A percentile compares a stretch with the other conserved stretches of the same genome.
These are phyloP conservation scores for Ahaetulla prasina DNA, from an alignment of 2,113 vertebrate genomes.

Conservation along the genomic window DNA sequence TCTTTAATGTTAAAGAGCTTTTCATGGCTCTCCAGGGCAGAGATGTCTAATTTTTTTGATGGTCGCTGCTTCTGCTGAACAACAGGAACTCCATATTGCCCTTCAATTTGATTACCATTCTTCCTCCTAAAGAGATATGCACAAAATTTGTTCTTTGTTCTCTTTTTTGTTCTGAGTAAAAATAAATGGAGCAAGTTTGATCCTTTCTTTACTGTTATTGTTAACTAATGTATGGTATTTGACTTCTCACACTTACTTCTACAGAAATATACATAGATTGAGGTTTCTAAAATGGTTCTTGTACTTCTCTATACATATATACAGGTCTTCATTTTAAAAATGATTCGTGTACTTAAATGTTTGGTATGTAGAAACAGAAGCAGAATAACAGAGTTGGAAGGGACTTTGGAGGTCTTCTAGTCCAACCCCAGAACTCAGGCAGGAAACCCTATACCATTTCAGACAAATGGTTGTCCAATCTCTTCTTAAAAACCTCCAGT, in stretches of 20 bases:
- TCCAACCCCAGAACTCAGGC: not conserved
- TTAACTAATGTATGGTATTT: not conserved
- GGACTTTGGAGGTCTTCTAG: not conserved
- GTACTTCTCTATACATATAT: not conserved
- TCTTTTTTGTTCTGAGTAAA: not conserved
- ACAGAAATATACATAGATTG: not conserved
- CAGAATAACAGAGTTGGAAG: not conserved
- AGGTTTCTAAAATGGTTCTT: not conserved
- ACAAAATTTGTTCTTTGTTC: not conserved
- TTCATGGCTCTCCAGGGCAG: not conserved
- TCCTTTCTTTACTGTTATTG: not conserved
- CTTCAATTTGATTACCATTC: not conserved
- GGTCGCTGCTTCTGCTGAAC: not conserved
- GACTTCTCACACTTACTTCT: not conserved
- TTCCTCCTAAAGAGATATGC: not conserved
- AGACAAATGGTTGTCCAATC: too few species aligned
- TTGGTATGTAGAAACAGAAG: not conserved
- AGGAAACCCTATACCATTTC: not conserved
- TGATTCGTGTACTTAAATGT: not conserved
- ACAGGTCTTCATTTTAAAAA: not conserved
- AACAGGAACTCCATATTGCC: not conserved
- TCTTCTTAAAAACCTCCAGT: too few species aligned
- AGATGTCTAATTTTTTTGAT: not conserved
- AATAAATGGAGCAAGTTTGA: not conserved
- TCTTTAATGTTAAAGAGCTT: not conserved